phyloP scores from a whole-genome alignment of 2,113 vertebrate genomes.

The Lepisosteus oculatus region DNA sequence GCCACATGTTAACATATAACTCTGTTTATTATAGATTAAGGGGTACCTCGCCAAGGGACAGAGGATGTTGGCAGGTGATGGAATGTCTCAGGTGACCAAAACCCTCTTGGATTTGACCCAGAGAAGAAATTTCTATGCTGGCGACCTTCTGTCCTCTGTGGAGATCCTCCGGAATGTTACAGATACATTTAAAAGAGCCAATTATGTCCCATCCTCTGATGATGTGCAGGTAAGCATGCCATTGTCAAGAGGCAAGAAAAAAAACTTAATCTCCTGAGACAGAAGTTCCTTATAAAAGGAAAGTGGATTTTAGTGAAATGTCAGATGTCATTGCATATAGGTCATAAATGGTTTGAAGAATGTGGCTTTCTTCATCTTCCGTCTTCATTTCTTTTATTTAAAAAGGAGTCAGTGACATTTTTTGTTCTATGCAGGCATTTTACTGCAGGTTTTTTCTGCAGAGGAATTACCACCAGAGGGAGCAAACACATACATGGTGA shows the following conservation, averaged over 20 bases:
- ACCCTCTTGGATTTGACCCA: slow-evolving; percentile 94
- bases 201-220: slow-evolving; percentile 93
- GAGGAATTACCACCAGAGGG: slow-evolving; percentile 75
- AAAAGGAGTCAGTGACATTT: no score
- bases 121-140: slow-evolving; percentile 94
- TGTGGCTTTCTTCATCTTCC: no score
- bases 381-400: no score
- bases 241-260: no score
- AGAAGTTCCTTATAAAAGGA: no score
- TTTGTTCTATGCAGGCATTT: slow-evolving; percentile 35
- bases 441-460: slow-evolving; percentile 66
- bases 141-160: slow-evolving; percentile 92
- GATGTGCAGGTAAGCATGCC: slow-evolving; percentile 84
- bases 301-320: no score
- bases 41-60: slow-evolving; percentile 96
- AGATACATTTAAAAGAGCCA: slow-evolving; percentile 94
- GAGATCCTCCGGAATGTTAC: slow-evolving; percentile 98
- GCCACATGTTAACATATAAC: neutral
- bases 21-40: slow-evolving; percentile 81
- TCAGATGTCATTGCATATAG: no score
- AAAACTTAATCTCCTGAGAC: no score
- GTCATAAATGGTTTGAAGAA: no score
- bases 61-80: slow-evolving; percentile 86
- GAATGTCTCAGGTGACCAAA: slow-evolving; percentile 98
- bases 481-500: slow-evolving; percentile 72